These are phyloP conservation scores for Maniola jurtina DNA, from an alignment of 1,140 invertebrate species.

Conservation along the genomic window DNA sequence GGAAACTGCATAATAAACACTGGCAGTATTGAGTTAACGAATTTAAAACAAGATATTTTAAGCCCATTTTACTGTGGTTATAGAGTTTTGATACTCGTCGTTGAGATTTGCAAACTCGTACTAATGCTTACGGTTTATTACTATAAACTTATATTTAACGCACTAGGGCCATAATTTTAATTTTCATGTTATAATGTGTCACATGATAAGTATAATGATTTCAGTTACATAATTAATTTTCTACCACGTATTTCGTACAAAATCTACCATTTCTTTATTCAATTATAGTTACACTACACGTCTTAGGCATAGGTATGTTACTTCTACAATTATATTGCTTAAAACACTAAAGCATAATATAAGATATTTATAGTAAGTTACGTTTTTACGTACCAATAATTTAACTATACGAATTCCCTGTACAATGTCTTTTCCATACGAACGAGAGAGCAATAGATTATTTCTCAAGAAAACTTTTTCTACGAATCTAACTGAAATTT, in stretches of 20 bases:
- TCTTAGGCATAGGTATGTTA: slow-evolving; percentile 6
- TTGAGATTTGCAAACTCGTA: no score
- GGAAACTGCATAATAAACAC: no score
- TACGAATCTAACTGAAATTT: no score
- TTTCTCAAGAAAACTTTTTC: not conserved
- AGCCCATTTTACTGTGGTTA: no score
- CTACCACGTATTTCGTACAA: not conserved
- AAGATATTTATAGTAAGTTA: slow-evolving; percentile 14
- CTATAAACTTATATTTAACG: not conserved
- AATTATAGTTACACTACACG: slow-evolving; percentile 6
- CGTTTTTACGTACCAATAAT: slow-evolving; percentile 20
- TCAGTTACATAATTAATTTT: not conserved
- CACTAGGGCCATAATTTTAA: not conserved
- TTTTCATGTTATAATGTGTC: not conserved
- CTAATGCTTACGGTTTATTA: no score
- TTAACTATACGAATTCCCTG: slow-evolving; percentile 53
- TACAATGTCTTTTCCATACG: slow-evolving; percentile 58
- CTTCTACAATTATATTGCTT: slow-evolving; percentile 35
- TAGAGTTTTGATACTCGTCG: no score
- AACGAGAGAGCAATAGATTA: slow-evolving; percentile 34
- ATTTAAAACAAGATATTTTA: no score
- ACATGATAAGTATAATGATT: not conserved
- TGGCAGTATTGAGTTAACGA: no score
- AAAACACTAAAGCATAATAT: slow-evolving; percentile 22
- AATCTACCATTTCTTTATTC: slow-evolving; percentile 1